Base-by-base conservation (phyloP, 2,113 vertebrate species). In the Riparia riparia region DNA sequence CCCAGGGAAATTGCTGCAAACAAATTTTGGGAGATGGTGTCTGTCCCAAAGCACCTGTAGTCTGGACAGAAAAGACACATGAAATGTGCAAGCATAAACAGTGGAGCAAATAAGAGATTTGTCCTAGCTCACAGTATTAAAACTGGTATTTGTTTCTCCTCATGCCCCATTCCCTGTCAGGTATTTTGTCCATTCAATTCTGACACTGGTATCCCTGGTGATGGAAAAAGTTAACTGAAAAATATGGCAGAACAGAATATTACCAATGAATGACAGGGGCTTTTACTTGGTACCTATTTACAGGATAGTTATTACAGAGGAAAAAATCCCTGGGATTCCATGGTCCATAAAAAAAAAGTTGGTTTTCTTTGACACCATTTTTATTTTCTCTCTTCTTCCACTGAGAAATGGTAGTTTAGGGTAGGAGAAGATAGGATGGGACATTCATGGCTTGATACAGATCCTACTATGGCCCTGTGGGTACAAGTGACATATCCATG, bases 241-340 rank as follows among this genome's bases (percentile, higher is more conserved):
- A 63, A n/a, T 17, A 16, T 3, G 4, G 10, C 31, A 84, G 25
- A 64, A 65, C 25, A 85, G n/a, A 79, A 41, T 58, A 71, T 45
- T 29, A 32, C 7, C 0, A 2, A n/a, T 26, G 26, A 64, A 72
- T 47, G 7, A 16, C 1, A 29, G 12, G 5, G 28, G 1, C 4
- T 74, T 85, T 64, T 50, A 39, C 17, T 19, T 82, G 39, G 14
- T 37, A 17, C 12, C 2, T 76, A 5, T 61, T 76, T 56, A 45
- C 9, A 70, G 14, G 8, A 60, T 32, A 42, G 20, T 66, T 73
- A 68, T 10, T 78, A 32, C 12, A 53, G 42, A 82, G 20, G 25
- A 95, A 17, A 16, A 31, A 91, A 37, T 63, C 12, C 41, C 44
- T 13, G 78, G 20, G 42, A 31, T 61, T 68, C 51, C 45, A 28